Evolutionary conservation across 2,113 vertebrate genomes (phyloP), one percentile per base, ranked within the genome.

Genomic region (Hippocampus zosterae): DNA sequence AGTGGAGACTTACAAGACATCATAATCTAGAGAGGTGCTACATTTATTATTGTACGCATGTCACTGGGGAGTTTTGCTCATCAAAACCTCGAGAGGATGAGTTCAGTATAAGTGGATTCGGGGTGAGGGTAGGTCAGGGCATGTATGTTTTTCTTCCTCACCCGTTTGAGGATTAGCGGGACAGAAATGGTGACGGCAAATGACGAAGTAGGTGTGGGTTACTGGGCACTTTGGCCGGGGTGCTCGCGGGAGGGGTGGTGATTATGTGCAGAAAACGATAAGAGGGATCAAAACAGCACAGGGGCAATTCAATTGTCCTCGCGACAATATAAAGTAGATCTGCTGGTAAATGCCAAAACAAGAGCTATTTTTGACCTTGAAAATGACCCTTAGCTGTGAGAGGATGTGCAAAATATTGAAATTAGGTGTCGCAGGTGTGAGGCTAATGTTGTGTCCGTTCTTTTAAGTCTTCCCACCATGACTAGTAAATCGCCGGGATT

Each of bases 401-500:
- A 9, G 23, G 55, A 59, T 12, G 25, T 1, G 25, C 56, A 29
- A 29, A 59, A 52, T 52, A 21, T 9, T 21, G 8, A 52, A 52
- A 52, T 8, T 19, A 21, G 19, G 8, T 1, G 50, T 52, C 8
- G 6, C 15, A 29, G 55, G 55, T 25, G 23, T 56, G 55, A 5
- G 25, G 9, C 55, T 56, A 23, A 56, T 59, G 56, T 44, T 64
- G 61, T 64, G 21, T 21, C 21, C 8, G 37, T 44, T 23, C n/a
- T n/a, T 64, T 64, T 42, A 16, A 25, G 62, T 65, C 5, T 18
- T 25, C 42, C 41, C n/a, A 44, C 12, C 62, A 65, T 65, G 62
- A 64, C 61, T 44, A 21, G 21, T 77, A 90, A 91, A 90, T 89
- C 89, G 85, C 65, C 48, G 69, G 85, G 85, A 91, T 91, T 86